phyloP scores from a whole-genome alignment of 2,797 vertebrate genomes.

The Platyrinchus mystaceus region DNA sequence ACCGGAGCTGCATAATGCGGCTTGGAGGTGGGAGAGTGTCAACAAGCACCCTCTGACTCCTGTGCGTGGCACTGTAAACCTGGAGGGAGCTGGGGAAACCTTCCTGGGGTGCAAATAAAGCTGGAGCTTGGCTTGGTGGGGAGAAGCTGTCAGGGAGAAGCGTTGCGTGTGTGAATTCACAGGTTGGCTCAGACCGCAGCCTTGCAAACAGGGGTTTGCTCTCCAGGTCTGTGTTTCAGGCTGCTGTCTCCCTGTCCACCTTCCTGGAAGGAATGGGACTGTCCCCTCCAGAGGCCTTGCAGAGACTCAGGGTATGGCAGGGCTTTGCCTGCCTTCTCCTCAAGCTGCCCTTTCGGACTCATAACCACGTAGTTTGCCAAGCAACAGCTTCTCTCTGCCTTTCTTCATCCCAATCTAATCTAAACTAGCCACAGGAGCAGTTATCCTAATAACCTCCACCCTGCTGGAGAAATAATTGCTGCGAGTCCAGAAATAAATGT shows the following conservation, averaged over 20 bases:
- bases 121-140: not conserved
- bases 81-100: not conserved
- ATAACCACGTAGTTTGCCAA: fast-evolving
- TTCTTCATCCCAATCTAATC: not conserved
- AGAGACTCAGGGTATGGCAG: not conserved
- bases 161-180: fast-evolving
- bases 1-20: not conserved
- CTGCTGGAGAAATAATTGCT: constrained; percentile 8
- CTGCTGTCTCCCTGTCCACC: fast-evolving
- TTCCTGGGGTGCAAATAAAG: not conserved
- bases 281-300: fast-evolving
- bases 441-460: not conserved
- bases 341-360: not conserved
- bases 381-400: not conserved
- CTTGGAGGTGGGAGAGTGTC: not conserved
- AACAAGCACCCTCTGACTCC: not conserved
- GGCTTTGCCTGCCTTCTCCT: not conserved
- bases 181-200: fast-evolving
- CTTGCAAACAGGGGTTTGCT: fast-evolving
- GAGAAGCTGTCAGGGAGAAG: not conserved
- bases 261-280: not conserved
- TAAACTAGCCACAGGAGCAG: not conserved
- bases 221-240: fast-evolving
- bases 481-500: not conserved
- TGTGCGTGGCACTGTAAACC: fast-evolving